A percentile compares a stretch with the other conserved stretches of the same genome.
Evolutionary conservation across 2,888 invertebrate species (phyloP).

Genomic region (Frankliniella intonsa): DNA sequence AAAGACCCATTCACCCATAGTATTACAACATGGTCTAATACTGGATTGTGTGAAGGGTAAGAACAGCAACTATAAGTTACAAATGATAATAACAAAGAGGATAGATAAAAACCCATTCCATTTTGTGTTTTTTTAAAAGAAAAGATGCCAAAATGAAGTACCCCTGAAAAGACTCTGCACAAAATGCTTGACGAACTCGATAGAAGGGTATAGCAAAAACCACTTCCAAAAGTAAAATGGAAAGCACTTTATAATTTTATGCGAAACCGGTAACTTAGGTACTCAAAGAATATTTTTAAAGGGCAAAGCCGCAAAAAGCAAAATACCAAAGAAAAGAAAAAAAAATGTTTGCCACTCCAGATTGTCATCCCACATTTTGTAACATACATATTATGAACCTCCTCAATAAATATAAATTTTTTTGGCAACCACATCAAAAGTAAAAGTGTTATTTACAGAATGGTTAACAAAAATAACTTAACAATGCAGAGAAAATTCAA

Average conservation of each 20-base stretch:
- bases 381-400: not conserved
- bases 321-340: not conserved
- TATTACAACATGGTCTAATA: not conserved
- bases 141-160: not conserved
- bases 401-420: not conserved
- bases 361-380: not conserved
- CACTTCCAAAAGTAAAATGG: not conserved
- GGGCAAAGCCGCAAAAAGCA: not conserved
- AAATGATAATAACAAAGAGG: not conserved
- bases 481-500: not conserved
- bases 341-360: not conserved
- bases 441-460: not conserved
- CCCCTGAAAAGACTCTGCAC: not conserved
- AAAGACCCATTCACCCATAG: not conserved
- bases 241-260: not conserved
- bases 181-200: not conserved
- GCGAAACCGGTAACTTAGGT: not conserved
- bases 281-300: too few species aligned
- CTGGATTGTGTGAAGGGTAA: not conserved
- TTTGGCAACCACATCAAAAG: not conserved
- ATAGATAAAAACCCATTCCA: too few species aligned
- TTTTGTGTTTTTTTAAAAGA: not conserved
- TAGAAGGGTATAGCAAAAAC: not conserved
- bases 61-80: not conserved
- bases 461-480: not conserved